Base-by-base conservation (phyloP, 1,140 invertebrate species). In the Brachionus paranguensis region DNA sequence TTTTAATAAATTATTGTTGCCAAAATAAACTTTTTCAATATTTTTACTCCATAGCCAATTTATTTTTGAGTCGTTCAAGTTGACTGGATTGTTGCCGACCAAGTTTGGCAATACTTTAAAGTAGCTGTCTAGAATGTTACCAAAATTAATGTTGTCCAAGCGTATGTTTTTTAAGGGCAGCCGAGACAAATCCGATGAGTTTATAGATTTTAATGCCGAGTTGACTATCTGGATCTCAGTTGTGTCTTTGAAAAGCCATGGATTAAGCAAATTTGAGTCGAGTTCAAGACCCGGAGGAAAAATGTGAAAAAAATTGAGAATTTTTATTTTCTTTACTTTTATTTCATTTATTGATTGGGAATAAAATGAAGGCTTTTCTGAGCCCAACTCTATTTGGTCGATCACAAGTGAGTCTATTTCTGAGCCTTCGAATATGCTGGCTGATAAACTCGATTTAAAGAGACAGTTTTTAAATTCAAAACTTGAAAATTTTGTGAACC, bases 1-100 rank as follows among this genome's bases (percentile, higher is more conserved):
- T 72, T 37, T 41, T 12, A 72, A n/a, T 27, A 50, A 76, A 76
- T 50, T 76, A 12, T 81, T 64, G 20, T 81, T 60, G 2, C 78
- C 78, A 43, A 81, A 64, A 47, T 81, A 81, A 5, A 81, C 37
- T 81, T 29, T 81, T 60, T 81, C 27, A 27, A 81, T 17, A 11
- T 68, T 81, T 41, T 43, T 27, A 20, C 37, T 68, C 53, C 53
- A 60, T 8, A 81, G 11, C 78, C 78, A 81, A 17, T 68, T 81
- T n/a, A 68, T 45, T 20, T 6, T 27, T 12, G n/a, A 17, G 10
- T 60, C 17, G 29, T 27, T 50, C 11, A 76, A 50, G 29, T 33
- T n/a, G 47, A 76, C 37, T 0, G 33, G 20, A 3, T 45, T 81
- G 17, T 3, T 50, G n/a, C 43, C 41, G 4, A 47, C 47, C 24